phyloP scores from a whole-genome alignment of 2,797 vertebrate species.

The Clarias platycephalus region DNA sequence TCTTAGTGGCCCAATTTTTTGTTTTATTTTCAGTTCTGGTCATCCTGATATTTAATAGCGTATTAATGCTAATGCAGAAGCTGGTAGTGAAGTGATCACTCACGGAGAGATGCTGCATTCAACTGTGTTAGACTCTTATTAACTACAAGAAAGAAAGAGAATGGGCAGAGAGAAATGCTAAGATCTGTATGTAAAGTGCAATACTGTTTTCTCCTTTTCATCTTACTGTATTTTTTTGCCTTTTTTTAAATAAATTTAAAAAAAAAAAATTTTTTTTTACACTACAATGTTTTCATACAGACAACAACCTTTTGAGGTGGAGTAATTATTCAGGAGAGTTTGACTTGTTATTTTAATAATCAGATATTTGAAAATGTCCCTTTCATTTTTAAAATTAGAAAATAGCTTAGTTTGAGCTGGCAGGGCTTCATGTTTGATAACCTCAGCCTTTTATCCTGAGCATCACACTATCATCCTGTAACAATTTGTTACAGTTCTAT shows the following conservation, averaged over 20 bases:
- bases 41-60: constrained; percentile 9
- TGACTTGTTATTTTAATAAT: neutral
- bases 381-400: neutral
- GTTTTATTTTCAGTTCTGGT: constrained; percentile 50
- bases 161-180: constrained; percentile 64
- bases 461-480: neutral
- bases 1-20: constrained; percentile 59
- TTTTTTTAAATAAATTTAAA: too few species aligned
- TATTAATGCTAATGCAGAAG: constrained; percentile 32
- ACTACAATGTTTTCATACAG: constrained; percentile 33
- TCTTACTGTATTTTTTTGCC: constrained; percentile 41
- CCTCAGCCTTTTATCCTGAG: neutral
- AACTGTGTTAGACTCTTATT: constrained; percentile 25
- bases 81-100: constrained; percentile 48
- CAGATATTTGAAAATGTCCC: neutral
- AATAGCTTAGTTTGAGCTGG: neutral
- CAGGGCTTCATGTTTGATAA: neutral
- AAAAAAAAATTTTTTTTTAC: constrained; percentile 26
- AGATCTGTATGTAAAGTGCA: constrained; percentile 77
- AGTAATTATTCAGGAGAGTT: constrained; percentile 1
- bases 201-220: constrained; percentile 68
- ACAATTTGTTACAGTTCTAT: neutral
- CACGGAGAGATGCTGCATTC: constrained; percentile 36
- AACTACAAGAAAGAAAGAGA: constrained; percentile 62
- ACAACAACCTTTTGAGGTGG: constrained; percentile 39